Conservation (phyloP, 2,797 vertebrate species). For the Cyprinella venusta region DNA sequence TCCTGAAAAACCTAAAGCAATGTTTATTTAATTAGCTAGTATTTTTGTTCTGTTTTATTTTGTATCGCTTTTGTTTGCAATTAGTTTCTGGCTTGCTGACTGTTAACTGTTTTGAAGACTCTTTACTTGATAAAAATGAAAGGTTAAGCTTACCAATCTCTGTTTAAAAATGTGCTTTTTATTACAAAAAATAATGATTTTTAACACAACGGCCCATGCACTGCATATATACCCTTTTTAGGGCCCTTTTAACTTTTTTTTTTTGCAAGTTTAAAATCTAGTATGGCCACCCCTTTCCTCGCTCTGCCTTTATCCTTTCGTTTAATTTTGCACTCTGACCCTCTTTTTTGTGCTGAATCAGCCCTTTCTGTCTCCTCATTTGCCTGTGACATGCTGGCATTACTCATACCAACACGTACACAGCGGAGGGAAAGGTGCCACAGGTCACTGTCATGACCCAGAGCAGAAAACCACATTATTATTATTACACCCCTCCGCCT, state of each 20-base stretch:
- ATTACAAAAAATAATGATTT: no score
- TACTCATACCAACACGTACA: conserved; percentile 12
- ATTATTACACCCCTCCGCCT: neutral
- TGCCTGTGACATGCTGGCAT: conserved; percentile 69
- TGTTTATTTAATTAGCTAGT: no score
- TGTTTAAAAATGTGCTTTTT: no score
- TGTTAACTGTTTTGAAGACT: no score
- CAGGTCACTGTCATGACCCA: conserved; percentile 62
- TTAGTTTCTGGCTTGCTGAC: no score
- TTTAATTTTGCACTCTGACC: conserved; percentile 49
- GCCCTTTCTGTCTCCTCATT: conserved; percentile 63
- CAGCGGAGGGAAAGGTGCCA: conserved; percentile 60
- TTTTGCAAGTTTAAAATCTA: neutral
- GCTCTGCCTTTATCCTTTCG: conserved; percentile 6
- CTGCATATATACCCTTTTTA: no score
- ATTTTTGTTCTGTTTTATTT: no score
- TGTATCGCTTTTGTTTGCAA: no score
- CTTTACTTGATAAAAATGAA: no score
- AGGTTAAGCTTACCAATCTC: no score
- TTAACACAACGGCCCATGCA: no score
- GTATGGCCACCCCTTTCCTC: neutral
- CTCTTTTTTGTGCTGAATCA: conserved; percentile 70
- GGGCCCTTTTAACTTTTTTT: neutral
- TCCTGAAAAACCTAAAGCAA: no score
- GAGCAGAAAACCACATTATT: conserved; percentile 50